Base-by-base conservation (phyloP, 30 jellyfish, hydroid and myxozoan genomes). In the Pelagia noctiluca region DNA sequence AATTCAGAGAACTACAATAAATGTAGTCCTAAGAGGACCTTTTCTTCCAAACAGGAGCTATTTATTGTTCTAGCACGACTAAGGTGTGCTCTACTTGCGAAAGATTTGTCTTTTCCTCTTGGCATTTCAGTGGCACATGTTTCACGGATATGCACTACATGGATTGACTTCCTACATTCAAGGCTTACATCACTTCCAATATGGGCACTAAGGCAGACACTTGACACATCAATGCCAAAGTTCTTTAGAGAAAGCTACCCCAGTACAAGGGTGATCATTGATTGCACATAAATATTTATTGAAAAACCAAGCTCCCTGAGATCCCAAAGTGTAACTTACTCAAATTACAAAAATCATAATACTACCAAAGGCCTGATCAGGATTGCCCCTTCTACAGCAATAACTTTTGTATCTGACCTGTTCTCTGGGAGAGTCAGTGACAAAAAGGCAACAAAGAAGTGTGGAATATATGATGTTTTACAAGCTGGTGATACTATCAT, bases 391-490 rank as follows among this genome's bases (percentile, higher is more conserved):
- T 12, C 29, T 75, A 84, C 83, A 4, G 71, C 53, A 12, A 32
- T 50, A 2, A 75, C 87, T 46, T 75, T 75, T 75, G 87, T 75
- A 2, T 75, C 83, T 4, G 87, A 75, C 31, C 26, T 75, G 19
- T 50, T 12, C 50, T 61, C 81, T 2, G 87, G 83, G 24, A 48
- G 53, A 48, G 83, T 50, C 26, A 18, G 36, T 11, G 83, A 75
- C 83, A 46, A 36, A 30, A 23, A 26, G 18, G 19, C 52, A 19
- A 73, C 85, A 2, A 4, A 24, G n/a, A 11, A 28, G 24, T 2
- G 85, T 73, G 85, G 85, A n/a, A 42, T 73, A 8, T 37, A 37
- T 24, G 21, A 73, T 31, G 38, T 73, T 31, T 26, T 73, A 12
- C 37, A 46, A 8, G 33, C 7, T 1, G 85, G 85, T 0, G 85